These are phyloP conservation scores for Benthosema pterotum DNA, from an alignment of 2,797 vertebrate species.

Conservation along the genomic window DNA sequence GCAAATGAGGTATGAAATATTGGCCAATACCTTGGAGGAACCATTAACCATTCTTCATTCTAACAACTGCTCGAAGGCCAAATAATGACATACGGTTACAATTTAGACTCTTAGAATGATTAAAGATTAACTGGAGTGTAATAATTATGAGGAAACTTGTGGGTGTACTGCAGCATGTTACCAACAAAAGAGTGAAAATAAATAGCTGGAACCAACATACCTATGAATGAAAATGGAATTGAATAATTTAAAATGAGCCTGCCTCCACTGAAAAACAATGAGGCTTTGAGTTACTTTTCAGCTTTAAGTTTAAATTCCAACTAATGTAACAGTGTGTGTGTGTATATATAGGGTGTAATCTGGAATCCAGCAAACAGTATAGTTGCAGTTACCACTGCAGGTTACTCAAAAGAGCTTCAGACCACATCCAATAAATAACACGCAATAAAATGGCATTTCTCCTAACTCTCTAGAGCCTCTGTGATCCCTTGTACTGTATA, in stretches of 20 bases:
- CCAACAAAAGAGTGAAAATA: conserved; percentile 24
- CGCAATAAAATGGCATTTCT: conserved; percentile 66
- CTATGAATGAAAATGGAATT: conserved; percentile 39
- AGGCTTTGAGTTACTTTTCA: conserved; percentile 37
- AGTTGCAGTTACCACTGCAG: conserved; percentile 43
- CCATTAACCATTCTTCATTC: conserved; percentile 41
- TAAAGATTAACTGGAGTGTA: neutral
- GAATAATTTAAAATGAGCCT: conserved; percentile 21
- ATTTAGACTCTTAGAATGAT: conserved; percentile 21
- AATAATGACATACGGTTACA: conserved; percentile 21
- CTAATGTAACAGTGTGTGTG: conserved; percentile 25
- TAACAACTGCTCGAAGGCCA: conserved; percentile 26
- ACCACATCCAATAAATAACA: conserved; percentile 64
- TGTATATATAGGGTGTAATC: conserved; percentile 24
- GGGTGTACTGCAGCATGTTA: conserved; percentile 19
- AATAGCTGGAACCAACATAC: conserved; percentile 33
- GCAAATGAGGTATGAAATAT: conserved; percentile 67
- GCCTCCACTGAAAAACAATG: conserved; percentile 45
- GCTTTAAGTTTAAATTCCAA: conserved; percentile 19
- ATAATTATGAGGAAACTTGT: conserved; percentile 24
- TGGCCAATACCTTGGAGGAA: conserved; percentile 50
- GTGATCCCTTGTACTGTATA: conserved; percentile 56
- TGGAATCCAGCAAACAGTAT: conserved; percentile 29
- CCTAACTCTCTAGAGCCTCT: conserved; percentile 48
- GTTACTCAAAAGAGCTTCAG: conserved; percentile 44